Percentiles rank a stretch among this genome's conserved stretches.
Conservation (phyloP, 2,113 vertebrate species). For the Panthera leo region DNA sequence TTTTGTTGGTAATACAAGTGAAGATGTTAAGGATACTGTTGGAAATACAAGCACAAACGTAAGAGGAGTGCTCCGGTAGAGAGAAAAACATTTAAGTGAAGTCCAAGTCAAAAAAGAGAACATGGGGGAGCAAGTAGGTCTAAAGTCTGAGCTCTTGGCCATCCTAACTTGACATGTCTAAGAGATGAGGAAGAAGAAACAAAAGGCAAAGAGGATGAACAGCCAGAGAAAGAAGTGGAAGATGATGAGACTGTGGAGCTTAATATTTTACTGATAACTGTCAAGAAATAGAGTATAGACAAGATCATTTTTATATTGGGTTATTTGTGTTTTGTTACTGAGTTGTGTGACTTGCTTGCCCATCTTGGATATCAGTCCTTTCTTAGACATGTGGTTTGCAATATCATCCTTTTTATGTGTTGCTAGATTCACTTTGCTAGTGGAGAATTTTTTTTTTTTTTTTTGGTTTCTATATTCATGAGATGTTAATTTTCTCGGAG, state of each 20-base stretch:
- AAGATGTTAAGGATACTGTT: neutral
- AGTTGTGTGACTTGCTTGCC: neutral
- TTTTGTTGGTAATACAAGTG: neutral
- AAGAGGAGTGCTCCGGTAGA: rapidly evolving
- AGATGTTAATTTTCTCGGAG: neutral
- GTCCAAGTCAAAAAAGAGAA: neutral
- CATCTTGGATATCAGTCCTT: neutral
- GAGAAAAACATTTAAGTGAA: neutral
- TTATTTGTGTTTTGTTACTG: neutral
- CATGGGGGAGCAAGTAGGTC: rapidly evolving
- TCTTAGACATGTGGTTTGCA: neutral
- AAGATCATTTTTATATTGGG: neutral
- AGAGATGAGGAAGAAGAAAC: neutral
- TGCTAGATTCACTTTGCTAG: neutral
- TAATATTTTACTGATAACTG: neutral
- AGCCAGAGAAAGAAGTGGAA: neutral
- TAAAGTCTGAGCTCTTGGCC: neutral
- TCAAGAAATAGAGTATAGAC: neutral
- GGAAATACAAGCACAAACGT: neutral
- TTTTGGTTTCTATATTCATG: neutral
- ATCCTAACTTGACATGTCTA: neutral
- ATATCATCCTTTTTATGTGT: neutral
- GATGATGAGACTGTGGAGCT: neutral
- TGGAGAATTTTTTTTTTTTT: neutral
- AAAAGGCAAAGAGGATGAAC: neutral